Evolutionary conservation across 2,113 vertebrate genomes (phyloP).

Genomic region (Pteruthius melanotis): DNA sequence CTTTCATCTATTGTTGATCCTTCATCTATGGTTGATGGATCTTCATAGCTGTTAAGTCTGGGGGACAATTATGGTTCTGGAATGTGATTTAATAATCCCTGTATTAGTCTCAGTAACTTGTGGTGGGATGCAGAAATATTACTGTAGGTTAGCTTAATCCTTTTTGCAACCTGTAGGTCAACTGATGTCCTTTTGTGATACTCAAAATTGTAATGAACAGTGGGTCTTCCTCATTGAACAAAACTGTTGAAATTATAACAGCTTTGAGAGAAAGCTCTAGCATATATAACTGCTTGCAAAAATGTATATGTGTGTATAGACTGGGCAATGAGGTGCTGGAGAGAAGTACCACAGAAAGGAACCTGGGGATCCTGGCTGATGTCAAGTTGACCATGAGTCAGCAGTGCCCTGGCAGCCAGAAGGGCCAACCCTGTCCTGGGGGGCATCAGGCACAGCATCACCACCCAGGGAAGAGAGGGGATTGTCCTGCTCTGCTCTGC

Average conservation of each 20-base stretch:
- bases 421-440: accelerated
- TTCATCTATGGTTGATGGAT: background rate
- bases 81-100: background rate
- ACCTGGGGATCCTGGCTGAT: accelerated
- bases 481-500: background rate
- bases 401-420: background rate
- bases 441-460: accelerated
- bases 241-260: background rate
- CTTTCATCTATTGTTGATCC: background rate
- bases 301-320: background rate
- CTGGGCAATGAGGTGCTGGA: accelerated
- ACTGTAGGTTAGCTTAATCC: background rate
- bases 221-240: background rate
- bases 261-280: background rate
- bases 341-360: background rate
- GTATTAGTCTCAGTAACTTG: background rate
- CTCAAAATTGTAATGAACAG: background rate
- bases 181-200: background rate
- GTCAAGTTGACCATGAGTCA: accelerated
- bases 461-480: background rate
- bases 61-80: background rate
- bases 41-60: background rate
- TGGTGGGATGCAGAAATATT: background rate
- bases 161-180: background rate
- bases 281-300: background rate